Evolutionary conservation across 2,113 vertebrate species (phyloP).

Genomic region (Pluvianellus socialis): DNA sequence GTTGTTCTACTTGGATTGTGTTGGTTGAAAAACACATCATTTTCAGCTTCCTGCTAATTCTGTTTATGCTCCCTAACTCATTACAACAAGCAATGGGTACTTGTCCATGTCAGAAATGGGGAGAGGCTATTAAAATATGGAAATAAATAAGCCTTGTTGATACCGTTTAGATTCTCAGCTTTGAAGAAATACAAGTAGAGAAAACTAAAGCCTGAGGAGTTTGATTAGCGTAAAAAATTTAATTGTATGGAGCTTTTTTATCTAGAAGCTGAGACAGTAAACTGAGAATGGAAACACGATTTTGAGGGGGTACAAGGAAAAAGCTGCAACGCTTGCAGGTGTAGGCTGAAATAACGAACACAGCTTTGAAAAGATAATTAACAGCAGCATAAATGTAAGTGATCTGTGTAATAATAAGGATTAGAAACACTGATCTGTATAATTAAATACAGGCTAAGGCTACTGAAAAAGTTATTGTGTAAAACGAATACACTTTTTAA

Average conservation of each 20-base stretch:
- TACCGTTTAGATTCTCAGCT: neutral
- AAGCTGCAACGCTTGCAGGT: neutral
- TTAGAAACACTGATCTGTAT: neutral
- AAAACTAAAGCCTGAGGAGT: neutral
- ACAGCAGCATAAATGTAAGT: neutral
- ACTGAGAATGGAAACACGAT: neutral
- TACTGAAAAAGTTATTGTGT: neutral
- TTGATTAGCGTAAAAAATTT: neutral
- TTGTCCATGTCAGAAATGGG: neutral
- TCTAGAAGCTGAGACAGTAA: neutral
- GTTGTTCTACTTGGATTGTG: neutral
- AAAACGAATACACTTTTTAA: neutral
- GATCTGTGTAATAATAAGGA: neutral
- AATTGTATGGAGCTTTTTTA: neutral
- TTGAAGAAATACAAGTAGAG: neutral
- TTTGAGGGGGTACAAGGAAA: neutral
- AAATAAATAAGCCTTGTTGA: neutral
- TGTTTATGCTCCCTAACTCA: neutral
- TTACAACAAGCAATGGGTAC: neutral
- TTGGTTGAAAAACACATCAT: neutral
- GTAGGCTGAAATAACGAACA: neutral
- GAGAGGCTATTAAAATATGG: neutral
- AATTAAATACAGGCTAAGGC: neutral
- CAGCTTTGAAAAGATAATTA: neutral
- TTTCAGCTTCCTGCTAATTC: neutral